phyloP scores from a whole-genome alignment of 2,888 invertebrate species.

The Protophormia terraenovae region DNA sequence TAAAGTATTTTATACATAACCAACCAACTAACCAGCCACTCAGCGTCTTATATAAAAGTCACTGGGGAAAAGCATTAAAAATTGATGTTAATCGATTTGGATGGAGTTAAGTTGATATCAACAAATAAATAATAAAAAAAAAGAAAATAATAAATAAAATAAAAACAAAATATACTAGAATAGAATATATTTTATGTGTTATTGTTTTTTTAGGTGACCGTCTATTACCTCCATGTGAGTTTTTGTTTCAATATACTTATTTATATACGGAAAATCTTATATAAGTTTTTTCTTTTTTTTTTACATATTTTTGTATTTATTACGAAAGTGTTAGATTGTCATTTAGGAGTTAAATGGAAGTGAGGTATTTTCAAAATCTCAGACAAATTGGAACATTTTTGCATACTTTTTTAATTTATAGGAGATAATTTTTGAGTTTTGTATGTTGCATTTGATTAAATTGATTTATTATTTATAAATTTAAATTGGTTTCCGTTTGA shows the following conservation, averaged over 20 bases:
- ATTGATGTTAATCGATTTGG: conserved; percentile 67
- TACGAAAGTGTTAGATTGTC: neutral
- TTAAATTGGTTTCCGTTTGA: neutral
- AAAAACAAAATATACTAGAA: conserved; percentile 6
- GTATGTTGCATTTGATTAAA: neutral
- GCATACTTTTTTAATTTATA: conserved; percentile 64
- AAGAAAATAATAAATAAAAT: neutral
- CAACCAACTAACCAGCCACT: conserved; percentile 38
- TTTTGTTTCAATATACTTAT: neutral
- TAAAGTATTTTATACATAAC: too few species aligned
- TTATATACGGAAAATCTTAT: neutral
- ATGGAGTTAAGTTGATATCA: conserved; percentile 49
- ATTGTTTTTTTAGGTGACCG: neutral
- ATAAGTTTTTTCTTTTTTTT: neutral
- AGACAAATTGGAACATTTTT: conserved; percentile 71
- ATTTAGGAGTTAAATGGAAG: neutral
- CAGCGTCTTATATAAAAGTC: conserved; percentile 53
- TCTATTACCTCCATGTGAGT: conserved; percentile 18
- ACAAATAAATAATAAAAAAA: conserved; percentile 1
- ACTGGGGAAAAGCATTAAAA: conserved; percentile 64
- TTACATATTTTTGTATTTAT: conserved; percentile 30
- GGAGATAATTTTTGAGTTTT: too few species aligned
- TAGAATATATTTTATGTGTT: conserved; percentile 25
- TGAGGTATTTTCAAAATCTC: conserved; percentile 56
- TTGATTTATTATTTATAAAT: neutral